These are phyloP conservation scores for Echinometra lucunter DNA, from an alignment of 53 echinoderm and acorn worm genomes.

Conservation along the genomic window DNA sequence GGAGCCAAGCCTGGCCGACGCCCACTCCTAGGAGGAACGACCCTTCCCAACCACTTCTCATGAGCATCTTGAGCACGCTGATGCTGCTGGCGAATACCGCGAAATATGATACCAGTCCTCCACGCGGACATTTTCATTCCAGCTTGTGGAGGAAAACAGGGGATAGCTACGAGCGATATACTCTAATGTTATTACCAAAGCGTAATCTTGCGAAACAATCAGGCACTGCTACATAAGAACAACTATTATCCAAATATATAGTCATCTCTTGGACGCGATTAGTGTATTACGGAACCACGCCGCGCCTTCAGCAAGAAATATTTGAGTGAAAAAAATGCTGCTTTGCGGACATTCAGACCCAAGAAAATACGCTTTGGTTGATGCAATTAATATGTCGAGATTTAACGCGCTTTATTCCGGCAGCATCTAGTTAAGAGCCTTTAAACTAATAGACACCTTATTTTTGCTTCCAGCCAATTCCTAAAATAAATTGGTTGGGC, in stretches of 20 bases:
- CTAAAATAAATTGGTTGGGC: constrained; percentile 71
- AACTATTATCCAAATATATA: constrained; percentile 60
- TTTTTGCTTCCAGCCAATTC: constrained; percentile 57
- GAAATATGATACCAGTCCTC: constrained; percentile 43
- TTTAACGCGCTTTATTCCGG: constrained; percentile 66
- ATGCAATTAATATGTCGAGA: constrained; percentile 60
- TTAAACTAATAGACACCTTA: constrained; percentile 67
- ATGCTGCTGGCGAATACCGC: constrained; percentile 44
- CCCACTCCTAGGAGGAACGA: constrained; percentile 52
- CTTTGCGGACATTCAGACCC: constrained; percentile 35
- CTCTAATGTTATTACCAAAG: constrained; percentile 42
- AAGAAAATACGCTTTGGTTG: constrained; percentile 38
- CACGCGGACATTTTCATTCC: constrained; percentile 49
- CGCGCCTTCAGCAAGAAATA: constrained; percentile 49
- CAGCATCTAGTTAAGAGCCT: constrained; percentile 68
- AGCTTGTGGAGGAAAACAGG: constrained; percentile 14
- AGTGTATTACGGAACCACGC: constrained; percentile 42
- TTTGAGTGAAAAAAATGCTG: constrained; percentile 38
- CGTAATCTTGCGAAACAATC: constrained; percentile 57
- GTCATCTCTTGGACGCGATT: constrained; percentile 35
- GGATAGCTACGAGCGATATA: constrained; percentile 53
- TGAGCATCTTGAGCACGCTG: constrained; percentile 35
- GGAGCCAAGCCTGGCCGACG: neutral
- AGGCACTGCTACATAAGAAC: constrained; percentile 41
- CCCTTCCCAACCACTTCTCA: constrained; percentile 50